These are phyloP conservation scores for Ennomos erosarius DNA, from an alignment of 2,888 invertebrate genomes.

Conservation along the genomic window DNA sequence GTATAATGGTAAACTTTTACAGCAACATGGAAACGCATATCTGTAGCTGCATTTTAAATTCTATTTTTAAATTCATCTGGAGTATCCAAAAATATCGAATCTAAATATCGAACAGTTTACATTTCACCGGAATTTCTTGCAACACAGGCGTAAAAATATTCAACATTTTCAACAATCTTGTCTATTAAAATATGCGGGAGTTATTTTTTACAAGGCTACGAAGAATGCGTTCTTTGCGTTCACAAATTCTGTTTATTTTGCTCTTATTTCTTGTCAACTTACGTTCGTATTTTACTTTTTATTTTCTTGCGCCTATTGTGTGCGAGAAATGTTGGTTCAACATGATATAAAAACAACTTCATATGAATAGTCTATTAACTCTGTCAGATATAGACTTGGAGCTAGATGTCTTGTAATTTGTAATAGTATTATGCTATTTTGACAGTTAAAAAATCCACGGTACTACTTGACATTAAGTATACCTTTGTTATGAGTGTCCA, in stretches of 20 bases:
- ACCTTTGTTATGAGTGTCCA: too few species aligned
- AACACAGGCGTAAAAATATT: conserved; percentile 16
- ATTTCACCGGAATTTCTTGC: conserved; percentile 25
- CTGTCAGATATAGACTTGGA: conserved; percentile 9
- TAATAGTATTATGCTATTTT: background rate
- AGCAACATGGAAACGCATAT: conserved; percentile 2
- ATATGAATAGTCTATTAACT: conserved; percentile 8
- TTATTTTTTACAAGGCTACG: conserved; percentile 15
- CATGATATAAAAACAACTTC: conserved; percentile 15
- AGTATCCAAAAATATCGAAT: conserved; percentile 15
- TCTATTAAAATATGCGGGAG: conserved; percentile 19
- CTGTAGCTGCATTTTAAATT: conserved; percentile 14
- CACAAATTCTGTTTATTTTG: conserved; percentile 18
- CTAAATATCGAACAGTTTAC: conserved; percentile 23
- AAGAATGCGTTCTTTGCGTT: conserved; percentile 14
- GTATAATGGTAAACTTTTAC: background rate
- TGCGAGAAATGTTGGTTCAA: conserved; percentile 18
- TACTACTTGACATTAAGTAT: too few species aligned
- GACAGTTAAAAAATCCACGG: background rate
- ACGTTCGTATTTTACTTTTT: conserved; percentile 15
- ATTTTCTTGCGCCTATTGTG: conserved; percentile 24
- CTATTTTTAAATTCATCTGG: conserved; percentile 24
- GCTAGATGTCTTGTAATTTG: background rate
- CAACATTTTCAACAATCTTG: conserved; percentile 18
- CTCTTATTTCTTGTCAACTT: conserved; percentile 26